Conservation (phyloP, 2,797 vertebrate genomes). For the Cryptoblepharus egeriae region DNA sequence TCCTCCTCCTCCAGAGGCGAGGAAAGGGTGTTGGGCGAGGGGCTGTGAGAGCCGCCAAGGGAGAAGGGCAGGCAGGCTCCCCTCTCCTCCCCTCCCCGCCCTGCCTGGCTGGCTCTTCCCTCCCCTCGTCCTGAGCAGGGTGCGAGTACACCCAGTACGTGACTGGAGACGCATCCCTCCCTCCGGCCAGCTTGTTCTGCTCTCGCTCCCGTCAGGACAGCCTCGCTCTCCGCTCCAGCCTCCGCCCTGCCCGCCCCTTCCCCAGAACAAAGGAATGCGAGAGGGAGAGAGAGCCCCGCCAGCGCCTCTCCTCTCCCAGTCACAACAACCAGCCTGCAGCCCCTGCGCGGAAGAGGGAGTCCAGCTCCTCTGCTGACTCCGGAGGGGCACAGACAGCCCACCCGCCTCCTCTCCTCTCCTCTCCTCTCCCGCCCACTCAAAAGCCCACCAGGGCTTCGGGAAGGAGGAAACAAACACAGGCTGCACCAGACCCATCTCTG, state of each 20-base stretch:
- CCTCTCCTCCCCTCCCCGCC: no score
- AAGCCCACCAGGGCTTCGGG: no score
- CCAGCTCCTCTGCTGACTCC: no score
- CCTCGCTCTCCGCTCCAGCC: slow-evolving; percentile 28
- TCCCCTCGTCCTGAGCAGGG: not conserved
- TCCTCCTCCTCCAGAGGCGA: no score
- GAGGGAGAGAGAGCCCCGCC: slow-evolving; percentile 39
- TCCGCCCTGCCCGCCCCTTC: slow-evolving; percentile 26
- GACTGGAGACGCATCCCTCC: slow-evolving; percentile 52
- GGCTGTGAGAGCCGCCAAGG: no score
- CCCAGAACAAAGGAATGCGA: slow-evolving; percentile 74
- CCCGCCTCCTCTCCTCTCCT: no score
- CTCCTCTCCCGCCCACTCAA: no score
- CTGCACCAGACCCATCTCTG: no score
- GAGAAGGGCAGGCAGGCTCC: not conserved
- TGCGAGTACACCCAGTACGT: slow-evolving; percentile 46
- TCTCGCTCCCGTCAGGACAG: slow-evolving; percentile 39
- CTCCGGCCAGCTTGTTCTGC: slow-evolving; percentile 42
- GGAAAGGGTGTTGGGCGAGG: no score
- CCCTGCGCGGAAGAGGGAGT: no score
- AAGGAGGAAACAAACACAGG: no score
- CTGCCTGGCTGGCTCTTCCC: not conserved
- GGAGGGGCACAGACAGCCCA: no score
- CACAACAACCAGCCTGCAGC: slow-evolving; percentile 52
- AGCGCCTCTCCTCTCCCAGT: slow-evolving; percentile 34